phyloP scores from a whole-genome alignment of 2,113 vertebrate genomes.

The Mesocricetus auratus region DNA sequence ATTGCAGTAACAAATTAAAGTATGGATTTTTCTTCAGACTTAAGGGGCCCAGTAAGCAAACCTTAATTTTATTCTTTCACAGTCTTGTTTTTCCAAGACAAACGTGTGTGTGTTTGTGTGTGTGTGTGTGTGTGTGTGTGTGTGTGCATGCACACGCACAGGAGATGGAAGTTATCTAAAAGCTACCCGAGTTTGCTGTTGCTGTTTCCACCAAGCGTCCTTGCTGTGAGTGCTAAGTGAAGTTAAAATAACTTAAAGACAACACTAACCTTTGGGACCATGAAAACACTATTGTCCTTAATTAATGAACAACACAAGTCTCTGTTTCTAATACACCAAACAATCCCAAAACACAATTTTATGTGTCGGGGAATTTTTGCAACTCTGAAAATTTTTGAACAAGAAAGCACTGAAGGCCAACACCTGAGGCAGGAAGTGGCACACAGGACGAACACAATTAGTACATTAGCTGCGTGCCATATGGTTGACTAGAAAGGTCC shows the following conservation, averaged over 20 bases:
- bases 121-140: background rate
- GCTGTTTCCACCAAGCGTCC: slow-evolving; percentile 4
- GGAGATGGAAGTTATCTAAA: slow-evolving; percentile 26
- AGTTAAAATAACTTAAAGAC: slow-evolving; percentile 53
- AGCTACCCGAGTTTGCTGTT: slow-evolving; percentile 24
- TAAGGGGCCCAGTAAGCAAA: slow-evolving; percentile 45
- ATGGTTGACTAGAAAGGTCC: slow-evolving; percentile 60
- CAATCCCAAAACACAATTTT: slow-evolving; percentile 31
- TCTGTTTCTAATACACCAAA: slow-evolving; percentile 67
- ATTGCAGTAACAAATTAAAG: slow-evolving; percentile 51
- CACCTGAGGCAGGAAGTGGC: slow-evolving; percentile 75
- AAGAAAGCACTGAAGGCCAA: slow-evolving; percentile 59
- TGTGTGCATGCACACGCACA: background rate
- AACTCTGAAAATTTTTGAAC: slow-evolving; percentile 70
- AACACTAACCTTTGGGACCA: background rate
- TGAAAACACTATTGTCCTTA: background rate
- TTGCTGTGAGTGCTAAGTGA: slow-evolving; percentile 61
- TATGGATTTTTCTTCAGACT: slow-evolving; percentile 62
- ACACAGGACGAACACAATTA: slow-evolving; percentile 65
- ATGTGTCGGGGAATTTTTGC: slow-evolving; percentile 26
- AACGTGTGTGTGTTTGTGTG: background rate
- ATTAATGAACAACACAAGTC: slow-evolving; percentile 57
- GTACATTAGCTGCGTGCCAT: slow-evolving; percentile 71
- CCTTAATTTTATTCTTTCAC: slow-evolving; percentile 54
- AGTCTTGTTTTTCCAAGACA: slow-evolving; percentile 33